phyloP scores from a whole-genome alignment of 2,797 vertebrate species.

The Ceyx erithaca region DNA sequence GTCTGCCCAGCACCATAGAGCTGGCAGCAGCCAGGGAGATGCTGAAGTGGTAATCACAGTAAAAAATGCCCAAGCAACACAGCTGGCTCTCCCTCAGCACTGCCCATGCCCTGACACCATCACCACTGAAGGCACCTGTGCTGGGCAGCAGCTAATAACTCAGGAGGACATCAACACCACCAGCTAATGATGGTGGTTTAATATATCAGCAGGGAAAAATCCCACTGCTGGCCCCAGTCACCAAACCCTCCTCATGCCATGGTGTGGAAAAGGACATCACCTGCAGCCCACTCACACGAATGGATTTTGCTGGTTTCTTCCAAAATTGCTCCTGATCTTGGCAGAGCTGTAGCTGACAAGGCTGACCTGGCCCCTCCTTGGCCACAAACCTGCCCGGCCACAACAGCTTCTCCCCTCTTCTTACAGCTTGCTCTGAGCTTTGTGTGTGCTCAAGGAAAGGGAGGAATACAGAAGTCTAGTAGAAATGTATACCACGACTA shows the following conservation, averaged over 20 bases:
- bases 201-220: neutral
- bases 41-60: neutral
- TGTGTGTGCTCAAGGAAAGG: neutral
- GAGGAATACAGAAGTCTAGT: neutral
- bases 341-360: neutral
- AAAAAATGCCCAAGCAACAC: neutral
- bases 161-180: neutral
- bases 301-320: neutral
- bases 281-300: neutral
- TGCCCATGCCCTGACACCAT: neutral
- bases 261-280: neutral
- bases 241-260: fast-evolving
- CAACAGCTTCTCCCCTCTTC: neutral
- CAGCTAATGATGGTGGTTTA: neutral
- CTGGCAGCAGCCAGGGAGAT: neutral
- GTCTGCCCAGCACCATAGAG: fast-evolving
- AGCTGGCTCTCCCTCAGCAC: fast-evolving
- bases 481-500: neutral
- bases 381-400: neutral
- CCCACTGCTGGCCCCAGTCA: neutral
- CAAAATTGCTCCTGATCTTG: neutral
- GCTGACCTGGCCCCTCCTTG: neutral
- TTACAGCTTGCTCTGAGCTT: neutral
- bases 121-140: neutral
- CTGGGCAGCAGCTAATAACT: neutral